Evolutionary conservation across 2,797 vertebrate genomes (phyloP).

Genomic region (Sebastes variabilis): DNA sequence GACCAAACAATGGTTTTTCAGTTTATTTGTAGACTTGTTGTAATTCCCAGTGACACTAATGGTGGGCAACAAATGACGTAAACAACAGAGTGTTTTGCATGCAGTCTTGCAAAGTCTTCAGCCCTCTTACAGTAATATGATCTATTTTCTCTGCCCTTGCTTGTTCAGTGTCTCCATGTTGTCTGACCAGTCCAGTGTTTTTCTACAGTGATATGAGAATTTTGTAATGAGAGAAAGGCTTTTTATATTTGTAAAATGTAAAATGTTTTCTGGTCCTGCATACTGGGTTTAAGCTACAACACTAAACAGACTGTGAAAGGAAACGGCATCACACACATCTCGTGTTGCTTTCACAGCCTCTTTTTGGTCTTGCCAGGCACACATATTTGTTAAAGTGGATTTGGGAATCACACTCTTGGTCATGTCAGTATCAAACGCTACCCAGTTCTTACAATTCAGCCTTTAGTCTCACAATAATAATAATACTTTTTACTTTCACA

Average conservation of each 20-base stretch:
- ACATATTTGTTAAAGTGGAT: constrained; percentile 2
- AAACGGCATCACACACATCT: neutral
- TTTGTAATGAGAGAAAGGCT: neutral
- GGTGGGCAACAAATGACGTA: neutral
- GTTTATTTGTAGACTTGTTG: neutral
- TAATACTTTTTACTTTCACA: neutral
- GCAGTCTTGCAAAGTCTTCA: neutral
- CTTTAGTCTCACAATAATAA: neutral
- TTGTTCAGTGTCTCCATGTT: neutral
- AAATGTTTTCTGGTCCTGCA: neutral
- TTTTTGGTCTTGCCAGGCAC: neutral
- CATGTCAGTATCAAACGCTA: neutral
- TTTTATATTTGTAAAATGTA: neutral
- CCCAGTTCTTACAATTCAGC: neutral
- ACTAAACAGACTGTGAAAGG: neutral
- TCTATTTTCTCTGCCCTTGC: neutral
- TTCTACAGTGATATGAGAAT: neutral
- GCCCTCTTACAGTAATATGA: neutral
- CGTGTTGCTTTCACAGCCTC: neutral
- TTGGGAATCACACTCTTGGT: neutral
- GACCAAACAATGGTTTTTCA: neutral
- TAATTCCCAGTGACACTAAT: neutral
- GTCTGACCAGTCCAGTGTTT: neutral
- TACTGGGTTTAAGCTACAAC: neutral
- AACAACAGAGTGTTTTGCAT: neutral